Base-by-base conservation (phyloP, 1,140 invertebrate genomes). In the Colletes gigas region DNA sequence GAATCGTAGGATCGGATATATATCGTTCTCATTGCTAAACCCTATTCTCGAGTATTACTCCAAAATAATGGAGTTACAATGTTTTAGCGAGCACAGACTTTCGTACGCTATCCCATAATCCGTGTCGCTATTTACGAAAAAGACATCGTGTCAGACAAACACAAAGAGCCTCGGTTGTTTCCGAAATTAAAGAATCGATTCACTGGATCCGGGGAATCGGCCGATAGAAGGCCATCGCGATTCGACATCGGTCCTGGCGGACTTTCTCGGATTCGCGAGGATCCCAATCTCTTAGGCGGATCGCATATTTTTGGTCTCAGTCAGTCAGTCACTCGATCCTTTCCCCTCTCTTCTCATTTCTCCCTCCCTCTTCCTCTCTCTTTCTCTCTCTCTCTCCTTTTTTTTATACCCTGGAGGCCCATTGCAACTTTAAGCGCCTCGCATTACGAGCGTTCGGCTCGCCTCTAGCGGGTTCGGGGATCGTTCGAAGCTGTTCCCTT, bases 361-460 rank as follows among this genome's bases (percentile, higher is more conserved):
- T 73, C 75, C 66, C 44, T 68, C 67, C 76, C 30, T 59, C 78
- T 72, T 60, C 21, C 47, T 17, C 63, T 57, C 21, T 52, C 60
- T 30, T 21, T 67, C 66, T 52, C 79, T 74, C 75, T 76, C 54
- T 67, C 80, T 76, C 77, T 78, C 65, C 69, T 78, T 74, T 65
- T 76, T 75, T 86, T 68, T 83, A 88, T 88, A 87, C 90, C 85
- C 89, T 39, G 60, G 90, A 87, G 90, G 90, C 86, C 84, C 88
- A 90, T 91, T 85, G 89, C 88, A 89, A 90, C 85, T 90, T 91
- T 90, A 90, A 91, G 84, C 89, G 88, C 83, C 87, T 90, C 88
- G 84, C 88, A 90, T 90, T 90, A 89, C 89, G 88, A 83, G 81
- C 88, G 82, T 91, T 86, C 89, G 82, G 78, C 82, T 89, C 85